phyloP scores from a whole-genome alignment of 92 coral and sea anemone species.

The Phenganax stokvisi region DNA sequence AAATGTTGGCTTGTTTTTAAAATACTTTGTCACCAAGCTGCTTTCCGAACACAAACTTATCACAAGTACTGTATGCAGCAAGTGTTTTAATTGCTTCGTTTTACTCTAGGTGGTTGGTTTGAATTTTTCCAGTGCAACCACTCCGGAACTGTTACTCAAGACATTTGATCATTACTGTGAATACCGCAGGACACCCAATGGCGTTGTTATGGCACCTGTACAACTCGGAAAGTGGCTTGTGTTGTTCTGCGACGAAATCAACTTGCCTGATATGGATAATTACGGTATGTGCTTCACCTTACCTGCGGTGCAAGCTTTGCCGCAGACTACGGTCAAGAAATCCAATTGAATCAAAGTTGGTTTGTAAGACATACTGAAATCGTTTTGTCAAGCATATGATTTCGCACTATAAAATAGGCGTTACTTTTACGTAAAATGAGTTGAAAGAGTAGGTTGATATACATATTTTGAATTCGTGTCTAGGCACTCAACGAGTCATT shows the following conservation, averaged over 20 bases:
- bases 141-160: constrained; percentile 92
- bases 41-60: too few relatives aligned
- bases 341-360: too few relatives aligned
- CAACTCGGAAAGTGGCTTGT: constrained; percentile 99
- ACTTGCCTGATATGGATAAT: constrained; percentile 94
- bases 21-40: too few relatives aligned
- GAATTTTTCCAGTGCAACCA: constrained; percentile 98
- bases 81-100: background rate
- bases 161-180: constrained; percentile 99
- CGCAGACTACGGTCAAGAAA: background rate
- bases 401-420: background rate
- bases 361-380: too few relatives aligned
- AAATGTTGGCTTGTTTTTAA: too few relatives aligned
- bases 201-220: constrained; percentile 93
- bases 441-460: background rate
- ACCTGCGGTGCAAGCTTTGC: background rate
- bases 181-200: constrained; percentile 94
- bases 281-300: constrained; percentile 56
- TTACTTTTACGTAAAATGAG: background rate
- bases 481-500: constrained; percentile 97
- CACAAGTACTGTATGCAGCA: too few relatives aligned
- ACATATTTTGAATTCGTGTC: background rate
- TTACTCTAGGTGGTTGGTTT: constrained; percentile 81
- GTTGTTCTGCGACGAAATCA: constrained; percentile 97
- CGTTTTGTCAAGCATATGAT: too few relatives aligned